Base-by-base conservation (phyloP, 2,797 vertebrate genomes). In the Podarcis lilfordi region DNA sequence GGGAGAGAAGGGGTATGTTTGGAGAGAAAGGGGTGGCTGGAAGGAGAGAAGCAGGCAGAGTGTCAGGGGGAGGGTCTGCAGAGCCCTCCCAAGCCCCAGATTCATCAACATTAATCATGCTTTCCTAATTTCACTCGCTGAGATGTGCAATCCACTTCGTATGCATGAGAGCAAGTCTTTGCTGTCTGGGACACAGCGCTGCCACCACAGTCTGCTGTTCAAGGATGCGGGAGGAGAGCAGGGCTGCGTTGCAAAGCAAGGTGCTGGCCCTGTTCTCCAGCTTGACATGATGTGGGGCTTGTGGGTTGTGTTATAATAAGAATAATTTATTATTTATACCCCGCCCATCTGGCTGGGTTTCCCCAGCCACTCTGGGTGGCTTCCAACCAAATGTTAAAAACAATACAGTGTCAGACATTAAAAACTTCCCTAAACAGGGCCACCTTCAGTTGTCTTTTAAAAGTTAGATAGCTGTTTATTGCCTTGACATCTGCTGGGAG, bases 51-150 rank as follows among this genome's bases (percentile, higher is more conserved):
- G 9, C 72, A 37, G 0, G 0, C 45, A 50, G 50, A 13, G 11
- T 50, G 11, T 77, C 27, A 37, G 64, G 32, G n/a, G 84, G 29
- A 21, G 15, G 55, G 66, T 71, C 80, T 43, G 71, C 15, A 89
- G 74, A 88, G 84, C 19, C 13, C 1, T 40, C 92, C 88, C 5
- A 81, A 69, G 82, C 79, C 83, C 74, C 74, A 89, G 87, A 55
- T 55, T 89, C 78, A 81, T 87, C 87, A 85, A 84, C 29, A 79
- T 4, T 88, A 85, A 89, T 82, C 40, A 87, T 80, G 59, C 69
- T 86, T n/a, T 19, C 3, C 72, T 92, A 89, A 88, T 78, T 89
- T 81, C 61, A 71, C 15, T 85, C 25, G 37, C 32, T 35, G 21
- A 71, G 59, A 80, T 74, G 84, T 61, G 75, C 64, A 50, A 1